Evolutionary conservation across 2,113 vertebrate species (phyloP).

Genomic region (Sminthopsis crassicaudata): DNA sequence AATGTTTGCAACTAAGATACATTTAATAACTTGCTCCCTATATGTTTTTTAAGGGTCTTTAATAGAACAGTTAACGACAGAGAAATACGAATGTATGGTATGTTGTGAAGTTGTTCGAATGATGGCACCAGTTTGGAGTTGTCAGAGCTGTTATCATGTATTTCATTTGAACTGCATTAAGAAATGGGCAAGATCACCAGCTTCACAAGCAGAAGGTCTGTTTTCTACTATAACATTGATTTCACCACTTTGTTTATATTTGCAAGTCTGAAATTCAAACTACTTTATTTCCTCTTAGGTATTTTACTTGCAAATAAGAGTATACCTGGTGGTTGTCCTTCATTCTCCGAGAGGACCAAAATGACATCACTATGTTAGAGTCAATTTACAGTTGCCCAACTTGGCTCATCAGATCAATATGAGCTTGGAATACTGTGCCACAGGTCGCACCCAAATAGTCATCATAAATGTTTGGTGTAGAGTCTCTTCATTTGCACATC

Average conservation of each 20-base stretch:
- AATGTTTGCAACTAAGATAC: neutral
- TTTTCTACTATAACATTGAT: constrained; percentile 16
- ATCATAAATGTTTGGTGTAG: no score
- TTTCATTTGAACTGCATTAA: constrained; percentile 98
- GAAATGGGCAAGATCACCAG: constrained; percentile 97
- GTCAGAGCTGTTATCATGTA: constrained; percentile 97
- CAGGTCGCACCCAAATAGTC: no score
- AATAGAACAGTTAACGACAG: constrained; percentile 96
- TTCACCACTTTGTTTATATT: neutral
- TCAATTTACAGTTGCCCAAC: no score
- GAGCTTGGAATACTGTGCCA: no score
- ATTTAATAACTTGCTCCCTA: neutral
- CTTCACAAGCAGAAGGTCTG: constrained; percentile 95
- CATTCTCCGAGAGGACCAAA: no score
- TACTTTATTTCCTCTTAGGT: constrained; percentile 45
- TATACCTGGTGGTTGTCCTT: constrained; percentile 24
- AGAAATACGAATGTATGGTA: constrained; percentile 99
- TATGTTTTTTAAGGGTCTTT: constrained; percentile 88
- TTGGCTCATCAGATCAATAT: no score
- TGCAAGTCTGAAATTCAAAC: constrained; percentile 53
- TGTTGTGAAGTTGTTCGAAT: constrained; percentile 95
- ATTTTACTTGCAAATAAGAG: constrained; percentile 50
- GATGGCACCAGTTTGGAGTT: constrained; percentile 96
- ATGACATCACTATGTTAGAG: no score
- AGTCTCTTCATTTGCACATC: no score